Base-by-base conservation (phyloP, 23 tunicate genomes). In the Trididemnum nubilum region DNA sequence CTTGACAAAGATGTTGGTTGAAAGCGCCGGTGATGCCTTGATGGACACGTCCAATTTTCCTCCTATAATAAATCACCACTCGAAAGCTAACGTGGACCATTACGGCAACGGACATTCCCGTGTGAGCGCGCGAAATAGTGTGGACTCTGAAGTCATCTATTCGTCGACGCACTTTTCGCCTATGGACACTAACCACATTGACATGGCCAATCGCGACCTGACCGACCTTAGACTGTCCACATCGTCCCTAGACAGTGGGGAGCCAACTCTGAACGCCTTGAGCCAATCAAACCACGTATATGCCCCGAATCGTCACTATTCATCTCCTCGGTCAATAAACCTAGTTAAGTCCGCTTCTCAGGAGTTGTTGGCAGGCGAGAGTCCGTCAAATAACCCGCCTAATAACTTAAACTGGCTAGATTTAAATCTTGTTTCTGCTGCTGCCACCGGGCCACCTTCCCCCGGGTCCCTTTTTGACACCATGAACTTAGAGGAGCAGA, bases 31-130 rank as follows among this genome's bases (percentile, higher is more conserved):
- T 38, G 97, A 91, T 74, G 89, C 89, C 44, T 75, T 91, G 40
- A 91, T 91, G 97, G 97, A 91, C 80, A 80, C 97, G 2, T 69
- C 85, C n/a, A 84, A 76, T 44, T 78, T 85, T 29, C 97, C 97
- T 0, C 97, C 97, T 0, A 65, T 76, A 21, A 81, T 37, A 36
- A 51, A 81, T 27, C 81, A 29, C 12, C 54, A 77, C 33, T 28
- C 81, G 19, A 64, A 83, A 36, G 71, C 51, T 1, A 81, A 21
- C 34, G 7, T 87, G 26, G 73, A 77, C 15, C 65, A 61, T 39
- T 52, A 72, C 50, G 3, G 36, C 4, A 35, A 25, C 70, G 44
- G 81, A 19, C 72, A 87, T 29, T 58, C 78, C 35, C 72, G 67
- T 9, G 69, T 38, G 34, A 73, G 81, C 50, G 83, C 96, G 39